Percentiles rank a stretch among this genome's conserved stretches.
These are phyloP conservation scores for Venturia canescens DNA, from an alignment of 1,140 invertebrate species.

Conservation along the genomic window DNA sequence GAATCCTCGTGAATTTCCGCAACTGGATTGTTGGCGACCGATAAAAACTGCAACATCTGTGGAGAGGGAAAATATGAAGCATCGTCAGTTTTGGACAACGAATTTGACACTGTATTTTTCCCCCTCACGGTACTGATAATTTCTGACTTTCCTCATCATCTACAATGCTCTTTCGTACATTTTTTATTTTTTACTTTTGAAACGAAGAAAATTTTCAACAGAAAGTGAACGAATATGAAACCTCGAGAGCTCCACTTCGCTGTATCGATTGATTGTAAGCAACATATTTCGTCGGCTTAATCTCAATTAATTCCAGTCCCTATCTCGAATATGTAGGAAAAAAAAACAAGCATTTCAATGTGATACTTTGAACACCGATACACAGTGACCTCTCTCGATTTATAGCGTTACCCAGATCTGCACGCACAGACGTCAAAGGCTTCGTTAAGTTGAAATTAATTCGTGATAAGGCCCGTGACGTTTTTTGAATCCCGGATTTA, in stretches of 20 bases:
- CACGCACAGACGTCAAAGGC: background rate
- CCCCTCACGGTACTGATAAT: too few relatives aligned
- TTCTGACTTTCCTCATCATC: too few relatives aligned
- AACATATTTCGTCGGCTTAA: too few relatives aligned
- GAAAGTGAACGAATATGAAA: too few relatives aligned
- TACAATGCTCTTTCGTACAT: background rate
- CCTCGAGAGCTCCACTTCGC: too few relatives aligned
- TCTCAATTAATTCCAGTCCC: too few relatives aligned
- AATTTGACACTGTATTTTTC: background rate
- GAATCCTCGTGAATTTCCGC: slow-evolving; percentile 69
- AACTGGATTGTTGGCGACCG: slow-evolving; percentile 71
- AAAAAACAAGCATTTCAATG: slow-evolving; percentile 11
- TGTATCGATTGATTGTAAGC: too few relatives aligned
- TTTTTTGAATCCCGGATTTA: slow-evolving; percentile 6
- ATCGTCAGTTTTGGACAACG: background rate
- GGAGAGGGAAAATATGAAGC: slow-evolving; percentile 40
- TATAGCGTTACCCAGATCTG: background rate
- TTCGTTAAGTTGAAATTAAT: background rate
- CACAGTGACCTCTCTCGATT: background rate
- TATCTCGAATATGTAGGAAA: background rate
- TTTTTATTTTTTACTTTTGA: too few relatives aligned
- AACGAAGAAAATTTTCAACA: too few relatives aligned
- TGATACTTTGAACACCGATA: slow-evolving; percentile 34
- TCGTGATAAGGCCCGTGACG: background rate
- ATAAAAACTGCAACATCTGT: slow-evolving; percentile 69